These are phyloP conservation scores for Enteromius thamalakanensis DNA, from an alignment of 2,797 vertebrate genomes.

Conservation along the genomic window DNA sequence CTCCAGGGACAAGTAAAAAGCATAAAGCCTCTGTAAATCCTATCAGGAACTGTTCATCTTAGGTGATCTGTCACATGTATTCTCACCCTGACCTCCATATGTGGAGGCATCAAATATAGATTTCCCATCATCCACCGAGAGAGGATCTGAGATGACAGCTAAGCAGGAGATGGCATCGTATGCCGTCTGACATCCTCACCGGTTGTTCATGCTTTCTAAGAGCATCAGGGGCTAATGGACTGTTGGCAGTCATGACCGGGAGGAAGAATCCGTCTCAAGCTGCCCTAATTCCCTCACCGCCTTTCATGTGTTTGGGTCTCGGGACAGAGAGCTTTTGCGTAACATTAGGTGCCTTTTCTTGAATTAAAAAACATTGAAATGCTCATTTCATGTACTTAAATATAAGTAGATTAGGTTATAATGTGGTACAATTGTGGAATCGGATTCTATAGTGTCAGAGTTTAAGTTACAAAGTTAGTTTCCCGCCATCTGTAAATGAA, in stretches of 20 bases:
- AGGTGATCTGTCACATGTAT: neutral
- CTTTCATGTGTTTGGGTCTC: neutral
- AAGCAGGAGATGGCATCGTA: neutral
- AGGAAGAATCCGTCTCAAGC: slow-evolving; percentile 28
- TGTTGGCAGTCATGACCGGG: neutral
- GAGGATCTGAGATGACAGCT: slow-evolving; percentile 28
- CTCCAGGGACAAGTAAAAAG: neutral
- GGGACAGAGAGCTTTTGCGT: neutral
- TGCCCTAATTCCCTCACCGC: slow-evolving; percentile 22
- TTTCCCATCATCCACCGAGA: neutral
- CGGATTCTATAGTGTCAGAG: neutral
- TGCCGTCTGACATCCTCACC: neutral
- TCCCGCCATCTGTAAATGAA: neutral
- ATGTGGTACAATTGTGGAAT: neutral
- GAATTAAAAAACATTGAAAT: neutral
- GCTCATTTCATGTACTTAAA: neutral
- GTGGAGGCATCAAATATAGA: slow-evolving; percentile 21
- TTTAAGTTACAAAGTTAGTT: neutral
- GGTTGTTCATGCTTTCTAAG: slow-evolving; percentile 24
- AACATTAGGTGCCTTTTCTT: slow-evolving; percentile 1
- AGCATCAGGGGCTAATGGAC: slow-evolving; percentile 33
- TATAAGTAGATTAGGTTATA: neutral
- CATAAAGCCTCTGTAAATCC: neutral
- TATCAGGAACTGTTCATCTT: neutral
- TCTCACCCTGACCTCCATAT: slow-evolving; percentile 13